phyloP scores from a whole-genome alignment of 2,888 invertebrate species.

The Caenorhabditis angaria region DNA sequence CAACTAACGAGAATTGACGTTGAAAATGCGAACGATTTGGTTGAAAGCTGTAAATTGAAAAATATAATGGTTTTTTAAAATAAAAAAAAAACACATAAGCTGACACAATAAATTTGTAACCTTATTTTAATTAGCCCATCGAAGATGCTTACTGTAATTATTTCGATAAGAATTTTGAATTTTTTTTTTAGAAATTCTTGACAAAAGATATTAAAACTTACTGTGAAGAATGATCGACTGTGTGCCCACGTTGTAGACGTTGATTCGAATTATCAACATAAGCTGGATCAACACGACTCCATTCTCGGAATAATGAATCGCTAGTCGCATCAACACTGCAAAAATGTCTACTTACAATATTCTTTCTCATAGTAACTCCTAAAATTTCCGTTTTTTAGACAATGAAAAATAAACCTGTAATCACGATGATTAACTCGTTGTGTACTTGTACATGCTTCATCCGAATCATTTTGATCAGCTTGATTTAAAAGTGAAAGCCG shows the following conservation, averaged over 20 bases:
- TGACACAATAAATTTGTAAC: too few relatives aligned
- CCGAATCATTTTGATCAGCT: constrained; percentile 30
- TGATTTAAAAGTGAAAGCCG: constrained; percentile 48
- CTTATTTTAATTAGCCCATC: too few relatives aligned
- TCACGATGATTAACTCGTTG: constrained; percentile 31
- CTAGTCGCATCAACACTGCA: constrained; percentile 50
- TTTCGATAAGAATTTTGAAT: too few relatives aligned
- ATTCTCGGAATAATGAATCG: constrained; percentile 50
- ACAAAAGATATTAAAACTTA: neutral
- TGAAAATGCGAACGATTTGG: constrained; percentile 27
- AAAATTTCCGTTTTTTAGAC: neutral
- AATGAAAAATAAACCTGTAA: constrained; percentile 33
- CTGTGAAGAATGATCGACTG: constrained; percentile 25
- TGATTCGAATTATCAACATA: constrained; percentile 31
- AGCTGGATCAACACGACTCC: constrained; percentile 55
- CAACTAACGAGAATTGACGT: constrained; percentile 40
- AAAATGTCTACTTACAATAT: constrained; percentile 1
- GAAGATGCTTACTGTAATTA: too few relatives aligned
- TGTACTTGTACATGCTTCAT: constrained; percentile 30
- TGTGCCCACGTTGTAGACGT: constrained; percentile 30
- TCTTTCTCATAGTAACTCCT: neutral
- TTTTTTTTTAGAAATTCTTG: too few relatives aligned
- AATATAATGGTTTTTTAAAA: constrained; percentile 4
- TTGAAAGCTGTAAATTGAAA: constrained; percentile 13
- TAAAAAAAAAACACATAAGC: neutral